phyloP scores from a whole-genome alignment of 1,140 invertebrate genomes.

The Lamellibrachia luymesi region DNA sequence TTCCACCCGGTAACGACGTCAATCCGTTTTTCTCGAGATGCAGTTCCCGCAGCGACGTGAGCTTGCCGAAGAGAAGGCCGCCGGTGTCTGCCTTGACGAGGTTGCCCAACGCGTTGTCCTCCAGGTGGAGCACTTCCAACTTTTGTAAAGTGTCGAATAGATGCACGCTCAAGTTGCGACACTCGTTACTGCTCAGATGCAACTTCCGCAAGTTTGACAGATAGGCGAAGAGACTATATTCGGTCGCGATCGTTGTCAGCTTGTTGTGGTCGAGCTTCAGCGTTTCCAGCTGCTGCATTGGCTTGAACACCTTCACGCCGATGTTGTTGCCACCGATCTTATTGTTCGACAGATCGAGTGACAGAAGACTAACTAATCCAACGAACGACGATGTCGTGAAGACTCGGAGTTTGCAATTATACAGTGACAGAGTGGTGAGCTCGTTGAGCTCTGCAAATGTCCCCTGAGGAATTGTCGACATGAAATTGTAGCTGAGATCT shows the following conservation, averaged over 20 bases:
- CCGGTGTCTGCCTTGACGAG: not conserved
- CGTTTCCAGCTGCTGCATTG: not conserved
- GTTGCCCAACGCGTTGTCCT: not conserved
- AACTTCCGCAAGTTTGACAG: not conserved
- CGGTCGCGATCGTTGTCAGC: not conserved
- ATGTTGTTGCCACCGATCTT: not conserved
- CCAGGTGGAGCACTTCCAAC: not conserved
- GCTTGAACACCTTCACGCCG: not conserved
- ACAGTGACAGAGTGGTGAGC: not conserved
- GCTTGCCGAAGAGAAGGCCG: not conserved
- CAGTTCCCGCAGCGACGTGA: not conserved
- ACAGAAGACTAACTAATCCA: not conserved
- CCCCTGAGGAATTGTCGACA: not conserved
- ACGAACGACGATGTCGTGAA: not conserved
- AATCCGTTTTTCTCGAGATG: not conserved
- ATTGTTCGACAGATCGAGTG: not conserved
- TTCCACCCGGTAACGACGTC: not conserved
- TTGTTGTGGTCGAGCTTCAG: not conserved
- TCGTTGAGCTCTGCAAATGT: not conserved
- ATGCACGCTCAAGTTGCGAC: not conserved
- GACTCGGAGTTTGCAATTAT: not conserved
- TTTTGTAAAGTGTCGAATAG: not conserved
- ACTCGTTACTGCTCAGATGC: not conserved
- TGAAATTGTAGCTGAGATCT: not conserved
- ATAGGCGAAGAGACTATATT: not conserved